Evolutionary conservation across 2,888 invertebrate genomes (phyloP), one percentile per base, ranked within the genome.

Genomic region (Sminthurides aquaticus): DNA sequence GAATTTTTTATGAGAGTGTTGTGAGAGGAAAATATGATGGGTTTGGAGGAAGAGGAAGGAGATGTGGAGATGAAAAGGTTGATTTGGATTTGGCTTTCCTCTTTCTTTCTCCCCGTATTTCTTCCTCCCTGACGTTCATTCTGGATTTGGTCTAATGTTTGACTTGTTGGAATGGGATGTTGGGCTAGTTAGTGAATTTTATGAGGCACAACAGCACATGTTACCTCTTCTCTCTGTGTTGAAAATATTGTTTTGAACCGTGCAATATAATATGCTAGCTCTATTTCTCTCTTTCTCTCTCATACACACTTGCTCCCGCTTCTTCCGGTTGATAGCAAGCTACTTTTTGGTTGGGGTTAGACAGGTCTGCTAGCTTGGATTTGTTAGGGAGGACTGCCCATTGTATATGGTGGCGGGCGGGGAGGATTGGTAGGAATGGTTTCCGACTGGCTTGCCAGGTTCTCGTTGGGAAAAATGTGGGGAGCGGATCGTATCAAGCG

Each of bases 191-290:
- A 34, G 43, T 34, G 43, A 52, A 52, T 52, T 52, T 52, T 52
- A 52, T 52, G 52, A 52, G 22, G 52, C 52, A 52, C 8, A 52
- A 52, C 52, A 52, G 52, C 52, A 52, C 52, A 52, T 52, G 52
- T 52, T 52, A 20, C 52, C 52, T 43, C 18, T 43, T 43, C 11
- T 8, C 11, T 43, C 18, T 11, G 18, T 18, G 43, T 8, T 43
- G 43, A 43, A 43, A 43, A 43, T 43, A n/a, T n/a, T n/a, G n/a
- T n/a, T n/a, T n/a, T n/a, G n/a, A n/a, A n/a, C n/a, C n/a, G n/a
- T n/a, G n/a, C n/a, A n/a, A n/a, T n/a, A n/a, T n/a, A n/a, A n/a
- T n/a, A n/a, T n/a, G n/a, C n/a, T n/a, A n/a, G n/a, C n/a, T n/a
- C n/a, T n/a, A n/a, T n/a, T n/a, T n/a, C n/a, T n/a, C n/a, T n/a